Base-by-base conservation (phyloP, 2,888 invertebrate species). In the Chloroclysta siterata region DNA sequence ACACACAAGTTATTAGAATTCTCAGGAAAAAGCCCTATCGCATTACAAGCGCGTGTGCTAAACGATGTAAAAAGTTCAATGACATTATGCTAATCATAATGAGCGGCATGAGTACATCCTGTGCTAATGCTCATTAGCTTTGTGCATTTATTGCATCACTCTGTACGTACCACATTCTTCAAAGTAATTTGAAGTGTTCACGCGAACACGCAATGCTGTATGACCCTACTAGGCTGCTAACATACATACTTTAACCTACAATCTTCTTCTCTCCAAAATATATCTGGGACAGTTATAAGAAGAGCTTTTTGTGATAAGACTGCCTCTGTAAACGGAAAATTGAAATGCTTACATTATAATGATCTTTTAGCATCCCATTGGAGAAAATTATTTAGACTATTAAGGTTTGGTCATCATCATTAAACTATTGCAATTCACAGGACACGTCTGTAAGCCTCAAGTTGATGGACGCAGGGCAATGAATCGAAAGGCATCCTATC, bases 131-230 rank as follows among this genome's bases (percentile, higher is more conserved):
- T 53, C 57, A 68, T 65, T 60, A 67, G 50, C 60, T 58, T 64
- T 63, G 67, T 68, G 66, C 65, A 66, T 64, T 68, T 58, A 66
- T 54, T 67, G 65, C 65, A 62, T 60, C 62, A 63, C 60, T 55
- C 60, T 3, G 58, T 53, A 61, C 47, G 52, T 62, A 62, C 48
- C 52, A 15, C 60, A 60, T 64, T 56, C 64, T 60, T 60, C 52
- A 0, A 60, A 53, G 53, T 65, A 65, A 65, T 65, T 65, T 50
- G 60, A 50, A 44, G 50, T 44, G 36, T 57, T 50, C 65, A 65
- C 65, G 65, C 65, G 57, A 65, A 39, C 65, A 60, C 65, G 60
- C 48, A 39, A 60, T 44, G 42, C 51, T 42, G 22, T 47, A 46
- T 28, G 39, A 51, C 46, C 41, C 47, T 11, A 4, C 36, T 39